These are phyloP conservation scores for Drosophila burlai DNA, from an alignment of 1,140 invertebrate genomes.

Conservation along the genomic window DNA sequence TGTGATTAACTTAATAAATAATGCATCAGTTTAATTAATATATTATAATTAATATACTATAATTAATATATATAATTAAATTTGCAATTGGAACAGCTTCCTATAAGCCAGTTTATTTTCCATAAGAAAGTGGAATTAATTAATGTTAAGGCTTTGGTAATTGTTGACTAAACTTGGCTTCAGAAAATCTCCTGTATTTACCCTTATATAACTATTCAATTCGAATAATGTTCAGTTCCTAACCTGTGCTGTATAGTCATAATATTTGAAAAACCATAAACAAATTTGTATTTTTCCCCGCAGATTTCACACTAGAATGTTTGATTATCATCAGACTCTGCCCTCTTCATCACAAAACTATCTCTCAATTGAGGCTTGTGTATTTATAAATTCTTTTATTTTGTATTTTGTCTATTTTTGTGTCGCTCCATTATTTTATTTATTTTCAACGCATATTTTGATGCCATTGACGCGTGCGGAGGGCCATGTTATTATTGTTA, in stretches of 20 bases:
- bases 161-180: too few species aligned
- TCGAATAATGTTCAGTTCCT: neutral
- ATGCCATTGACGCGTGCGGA: slow-evolving; percentile 58
- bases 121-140: neutral
- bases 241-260: neutral
- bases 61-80: neutral
- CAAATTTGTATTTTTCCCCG: slow-evolving; percentile 17
- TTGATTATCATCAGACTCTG: slow-evolving; percentile 16
- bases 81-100: neutral
- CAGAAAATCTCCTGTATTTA: too few species aligned
- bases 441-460: slow-evolving; percentile 65
- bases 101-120: neutral
- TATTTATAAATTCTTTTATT: slow-evolving; percentile 48
- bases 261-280: slow-evolving; percentile 19
- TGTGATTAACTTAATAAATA: neutral
- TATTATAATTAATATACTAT: neutral
- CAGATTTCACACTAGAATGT: slow-evolving; percentile 26
- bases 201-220: too few species aligned
- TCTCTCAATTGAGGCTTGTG: slow-evolving; percentile 22
- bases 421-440: slow-evolving; percentile 38
- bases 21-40: too few species aligned
- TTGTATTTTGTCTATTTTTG: slow-evolving; percentile 31
- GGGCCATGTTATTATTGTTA: slow-evolving; percentile 52
- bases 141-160: neutral
- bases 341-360: slow-evolving; percentile 6